phyloP scores from a whole-genome alignment of 2,888 invertebrate genomes.

The Saturnia japonica region DNA sequence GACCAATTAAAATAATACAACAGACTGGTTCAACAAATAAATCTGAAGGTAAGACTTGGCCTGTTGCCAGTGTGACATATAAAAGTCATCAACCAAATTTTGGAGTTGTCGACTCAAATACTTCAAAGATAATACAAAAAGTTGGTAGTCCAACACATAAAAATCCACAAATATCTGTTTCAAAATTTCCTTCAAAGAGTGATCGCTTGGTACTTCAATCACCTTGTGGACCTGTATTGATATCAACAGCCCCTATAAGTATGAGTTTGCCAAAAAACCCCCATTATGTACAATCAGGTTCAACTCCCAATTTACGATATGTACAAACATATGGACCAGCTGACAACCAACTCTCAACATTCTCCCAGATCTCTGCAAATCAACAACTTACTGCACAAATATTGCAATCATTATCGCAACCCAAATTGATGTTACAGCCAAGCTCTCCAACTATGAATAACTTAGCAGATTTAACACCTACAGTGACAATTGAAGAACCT shows the following conservation, averaged over 20 bases:
- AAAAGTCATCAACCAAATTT: conserved; percentile 63
- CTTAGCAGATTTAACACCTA: conserved; percentile 38
- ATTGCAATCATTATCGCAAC: conserved; percentile 80
- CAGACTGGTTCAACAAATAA: conserved; percentile 68
- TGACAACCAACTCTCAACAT: conserved; percentile 64
- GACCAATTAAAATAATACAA: conserved; percentile 82
- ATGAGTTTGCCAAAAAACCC: conserved; percentile 70
- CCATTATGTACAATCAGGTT: conserved; percentile 76
- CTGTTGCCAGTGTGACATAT: conserved; percentile 66
- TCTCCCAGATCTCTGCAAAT: conserved; percentile 81
- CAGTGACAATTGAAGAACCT: conserved; percentile 51
- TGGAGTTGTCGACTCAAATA: conserved; percentile 62
- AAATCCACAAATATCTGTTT: conserved; percentile 54
- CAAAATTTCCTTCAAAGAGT: conserved; percentile 64
- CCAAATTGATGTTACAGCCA: conserved; percentile 66
- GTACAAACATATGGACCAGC: conserved; percentile 68
- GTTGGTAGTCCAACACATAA: conserved; percentile 73
- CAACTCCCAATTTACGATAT: conserved; percentile 71
- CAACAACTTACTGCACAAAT: conserved; percentile 84
- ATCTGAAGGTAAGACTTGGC: conserved; percentile 70
- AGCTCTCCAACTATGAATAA: conserved; percentile 48
- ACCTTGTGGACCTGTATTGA: conserved; percentile 71
- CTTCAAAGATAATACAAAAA: conserved; percentile 74
- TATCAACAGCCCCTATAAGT: conserved; percentile 69
- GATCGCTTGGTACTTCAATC: conserved; percentile 73